These are phyloP conservation scores for Clanis bilineata DNA, from an alignment of 2,888 invertebrate genomes.

Conservation along the genomic window DNA sequence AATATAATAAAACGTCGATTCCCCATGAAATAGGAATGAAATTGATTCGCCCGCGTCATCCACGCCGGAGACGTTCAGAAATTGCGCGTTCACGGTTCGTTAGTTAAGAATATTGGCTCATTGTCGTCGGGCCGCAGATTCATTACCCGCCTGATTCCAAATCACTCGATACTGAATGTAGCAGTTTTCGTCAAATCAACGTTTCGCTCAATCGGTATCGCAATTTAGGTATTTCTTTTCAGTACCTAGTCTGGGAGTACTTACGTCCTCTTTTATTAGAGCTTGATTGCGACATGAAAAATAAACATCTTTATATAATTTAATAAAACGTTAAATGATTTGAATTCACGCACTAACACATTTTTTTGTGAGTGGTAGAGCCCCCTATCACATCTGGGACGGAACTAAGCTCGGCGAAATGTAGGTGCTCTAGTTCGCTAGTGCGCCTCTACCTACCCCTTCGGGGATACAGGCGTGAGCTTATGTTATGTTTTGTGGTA, in stretches of 20 bases:
- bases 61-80: constrained; percentile 43
- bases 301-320: no score
- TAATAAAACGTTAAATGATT: no score
- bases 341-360: no score
- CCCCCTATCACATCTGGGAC: no score
- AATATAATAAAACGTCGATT: constrained; percentile 40
- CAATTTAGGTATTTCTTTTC: neutral
- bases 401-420: no score
- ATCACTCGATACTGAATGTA: constrained; percentile 22
- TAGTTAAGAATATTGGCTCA: constrained; percentile 63
- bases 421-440: no score
- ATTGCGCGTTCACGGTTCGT: constrained; percentile 64
- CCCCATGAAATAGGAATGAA: constrained; percentile 55
- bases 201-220: neutral
- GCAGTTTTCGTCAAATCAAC: constrained; percentile 1
- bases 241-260: no score
- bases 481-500: no score
- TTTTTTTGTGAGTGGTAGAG: no score
- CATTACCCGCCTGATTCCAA: constrained; percentile 42
- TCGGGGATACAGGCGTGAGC: no score
- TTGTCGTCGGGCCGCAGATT: constrained; percentile 50
- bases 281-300: no score
- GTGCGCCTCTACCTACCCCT: no score
- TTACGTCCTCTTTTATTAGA: neutral
- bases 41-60: constrained; percentile 46